Base-by-base conservation (phyloP, 2,888 invertebrate species). In the Eristalinus aeneus region DNA sequence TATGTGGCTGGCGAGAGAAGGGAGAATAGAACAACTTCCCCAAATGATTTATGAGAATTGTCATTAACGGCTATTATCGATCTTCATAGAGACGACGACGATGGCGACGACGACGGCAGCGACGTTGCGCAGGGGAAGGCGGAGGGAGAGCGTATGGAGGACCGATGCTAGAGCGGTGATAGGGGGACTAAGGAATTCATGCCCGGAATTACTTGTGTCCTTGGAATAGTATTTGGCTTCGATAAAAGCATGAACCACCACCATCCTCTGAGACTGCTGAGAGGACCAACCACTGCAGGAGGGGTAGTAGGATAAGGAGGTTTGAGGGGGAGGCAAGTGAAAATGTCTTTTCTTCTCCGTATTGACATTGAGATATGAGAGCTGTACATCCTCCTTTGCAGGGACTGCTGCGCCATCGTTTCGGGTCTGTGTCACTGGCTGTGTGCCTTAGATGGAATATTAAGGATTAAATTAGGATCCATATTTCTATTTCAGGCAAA, bases 41-140 rank as follows among this genome's bases (percentile, higher is more conserved):
- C 90, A 90, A 91, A 91, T 91, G 91, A 91, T 91, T 91, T 90
- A 91, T 91, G 91, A 89, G 89, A 89, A 91, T 89, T 91, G 91
- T 90, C 91, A 91, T 91, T 91, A 91, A 89, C 89, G 84, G 88
- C 86, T 82, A 86, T 88, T 88, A 88, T 88, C 82, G 86, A 86
- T 86, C 86, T 82, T 78, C 64, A 77, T 74, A 73, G 34, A 80
- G 56, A 74, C 34, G 22, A 67, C 31, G 68, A 68, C 64, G 23
- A n/a, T n/a, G 58, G 39, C 39, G 46, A n/a, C 60, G 39, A 3
- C 2, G 27, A 27, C 2, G 27, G 27, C 46, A 8, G 10, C 11
- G 12, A n/a, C 16, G 60, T 1, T 11, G 36, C 12, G 46, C n/a
- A 46, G 16, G 8, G 46, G 8, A 8, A 16, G 46, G 5, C 5